Evolutionary conservation across 1,140 invertebrate species (phyloP).

Genomic region (Leptoteleia sp.): DNA sequence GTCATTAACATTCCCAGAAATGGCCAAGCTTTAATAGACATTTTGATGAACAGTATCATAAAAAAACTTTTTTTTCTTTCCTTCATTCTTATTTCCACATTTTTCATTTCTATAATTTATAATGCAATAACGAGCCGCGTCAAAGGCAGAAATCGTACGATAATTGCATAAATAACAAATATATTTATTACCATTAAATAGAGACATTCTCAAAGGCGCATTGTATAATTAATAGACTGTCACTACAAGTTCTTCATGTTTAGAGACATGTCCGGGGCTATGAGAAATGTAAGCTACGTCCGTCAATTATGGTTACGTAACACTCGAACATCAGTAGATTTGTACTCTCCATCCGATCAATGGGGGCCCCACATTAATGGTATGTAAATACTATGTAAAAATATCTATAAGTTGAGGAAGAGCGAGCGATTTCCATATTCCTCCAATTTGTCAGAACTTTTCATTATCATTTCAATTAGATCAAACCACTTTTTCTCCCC

Average conservation of each 20-base stretch:
- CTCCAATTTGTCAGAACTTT: conserved; percentile 18
- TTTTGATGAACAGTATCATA: too few species aligned
- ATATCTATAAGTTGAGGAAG: neutral
- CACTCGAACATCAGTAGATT: neutral
- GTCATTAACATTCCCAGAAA: too few species aligned
- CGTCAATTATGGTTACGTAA: conserved; percentile 16
- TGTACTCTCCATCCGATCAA: neutral
- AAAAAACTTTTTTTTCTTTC: too few species aligned
- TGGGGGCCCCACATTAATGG: conserved; percentile 2
- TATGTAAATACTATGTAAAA: conserved; percentile 11
- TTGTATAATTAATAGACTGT: conserved; percentile 34
- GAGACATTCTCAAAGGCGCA: conserved; percentile 20
- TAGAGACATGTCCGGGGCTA: conserved; percentile 1
- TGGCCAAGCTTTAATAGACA: too few species aligned
- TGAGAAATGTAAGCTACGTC: conserved; percentile 2
- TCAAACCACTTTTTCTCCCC: too few species aligned
- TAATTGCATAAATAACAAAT: conserved; percentile 19
- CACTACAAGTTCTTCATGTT: conserved; percentile 23
- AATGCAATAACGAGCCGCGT: too few species aligned
- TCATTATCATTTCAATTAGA: conserved; percentile 14
- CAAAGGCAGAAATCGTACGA: too few species aligned
- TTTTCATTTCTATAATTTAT: too few species aligned
- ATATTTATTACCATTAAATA: neutral
- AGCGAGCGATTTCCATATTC: neutral
- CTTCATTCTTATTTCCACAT: too few species aligned